Evolutionary conservation across 2,888 invertebrate genomes (phyloP), one percentile per base, ranked within the genome.

Genomic region (Euphydryas editha): DNA sequence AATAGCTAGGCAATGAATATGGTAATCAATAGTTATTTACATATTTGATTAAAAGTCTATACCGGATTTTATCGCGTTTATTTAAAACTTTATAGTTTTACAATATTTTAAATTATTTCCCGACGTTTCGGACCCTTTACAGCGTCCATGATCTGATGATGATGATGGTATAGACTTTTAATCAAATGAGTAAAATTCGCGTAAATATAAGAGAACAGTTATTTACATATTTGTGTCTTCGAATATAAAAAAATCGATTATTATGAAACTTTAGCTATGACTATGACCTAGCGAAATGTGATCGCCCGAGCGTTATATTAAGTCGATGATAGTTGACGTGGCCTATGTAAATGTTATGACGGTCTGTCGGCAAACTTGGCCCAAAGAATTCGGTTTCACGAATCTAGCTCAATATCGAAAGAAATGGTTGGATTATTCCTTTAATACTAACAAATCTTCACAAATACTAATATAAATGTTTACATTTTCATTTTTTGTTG

Each of bases 331-430:
- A 64, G 63, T 67, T 67, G 69, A 67, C 69, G 68, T 67, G 64
- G 83, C 86, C 87, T 88, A 90, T 89, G 89, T 85, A 86, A 88
- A 89, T 89, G 85, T 87, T 87, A 88, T 88, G 84, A 83, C 85
- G 82, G 80, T 81, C 79, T 80, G 81, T 80, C 83, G 84, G 49
- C 15, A 51, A 51, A 51, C 24, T 51, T 51, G 6, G 24, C 15
- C 21, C 49, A 24, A 44, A 44, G 49, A 24, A 51, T 51, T 24
- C 15, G 21, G 49, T 51, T 51, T 21, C 15, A n/a, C 49, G 24
- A 49, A 10, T 15, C 17, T 21, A 49, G 21, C 15, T 24, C 15
- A 11, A 49, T 51, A 24, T 51, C n/a, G 49, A 13, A 7, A 15
- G 49, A 51, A 24, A 15, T 21, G n/a, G 49, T 51, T 24, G 49